Base-by-base conservation (phyloP, 2,888 invertebrate genomes). In the Diaphora mendica region DNA sequence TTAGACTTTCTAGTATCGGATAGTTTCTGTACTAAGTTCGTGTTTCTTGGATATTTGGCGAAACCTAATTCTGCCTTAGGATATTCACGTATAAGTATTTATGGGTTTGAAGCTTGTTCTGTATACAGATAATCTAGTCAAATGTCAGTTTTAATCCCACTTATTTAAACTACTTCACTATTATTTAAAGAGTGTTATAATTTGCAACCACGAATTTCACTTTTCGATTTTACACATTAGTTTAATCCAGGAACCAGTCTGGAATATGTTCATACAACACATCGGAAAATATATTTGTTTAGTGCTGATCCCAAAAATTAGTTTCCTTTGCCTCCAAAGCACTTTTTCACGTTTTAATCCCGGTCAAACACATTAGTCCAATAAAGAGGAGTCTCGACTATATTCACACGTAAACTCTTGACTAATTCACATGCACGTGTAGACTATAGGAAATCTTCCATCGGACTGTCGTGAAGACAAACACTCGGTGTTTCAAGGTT, bases 361-460 rank as follows among this genome's bases (percentile, higher is more conserved):
- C 26, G 4, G 4, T 30, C 2, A 30, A 4, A 62, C 2, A 4
- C 7, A 26, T 26, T 5, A 62, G 5, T 62, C 3, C 26, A 62
- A 17, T 62, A 17, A 2, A 30, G 26, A 26, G 26, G 15, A 30
- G 62, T 17, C 30, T 62, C 5, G 17, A 30, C 5, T 30, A 17
- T 62, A 17, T 44, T 66, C 66, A 44, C 39, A 26, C 3, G 42
- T 44, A 48, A 48, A 20, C 48, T 48, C 5, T 48, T 48, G 48
- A 15, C 13, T 20, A 20, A 20, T 48, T 48, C 48, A 48, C 26
- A 17, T 33, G 17, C 23, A 39, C 62, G 66, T 71, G 71, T 74
- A 39, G 8, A n/a, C 48, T n/a, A 65, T 62, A 55, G 4, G 68
- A 80, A 83, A 78, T 78, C 70, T 83, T 75, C 82, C 79, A 74